Base-by-base conservation (phyloP, 2,888 invertebrate genomes). In the Pharmacophagus antenor region DNA sequence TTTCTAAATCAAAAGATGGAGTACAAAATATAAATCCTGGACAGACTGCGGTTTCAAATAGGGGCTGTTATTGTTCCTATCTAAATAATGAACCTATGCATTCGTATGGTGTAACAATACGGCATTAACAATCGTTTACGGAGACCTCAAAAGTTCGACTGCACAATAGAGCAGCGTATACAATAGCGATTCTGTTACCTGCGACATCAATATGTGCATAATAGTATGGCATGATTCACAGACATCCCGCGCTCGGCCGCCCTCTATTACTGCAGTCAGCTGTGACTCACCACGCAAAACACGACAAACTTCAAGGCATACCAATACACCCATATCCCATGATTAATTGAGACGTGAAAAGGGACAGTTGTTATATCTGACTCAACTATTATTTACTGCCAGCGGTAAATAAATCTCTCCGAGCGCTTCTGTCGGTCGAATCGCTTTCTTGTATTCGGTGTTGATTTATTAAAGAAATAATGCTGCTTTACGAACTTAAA, bases 161-260 rank as follows among this genome's bases (percentile, higher is more conserved):
- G 77, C 79, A 88, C 88, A 89, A 88, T 89, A 80, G 85, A 72
- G 81, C 80, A 82, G 79, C 80, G 84, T 82, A 87, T 79, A 88
- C 88, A 88, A 88, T 88, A 72, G 85, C 79, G 77, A 83, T 84
- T 88, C 79, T 74, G 84, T 86, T 88, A 87, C 85, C 85, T 85
- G 87, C 76, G 80, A 73, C 81, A 85, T 86, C 80, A 87, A 77
- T 86, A 88, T 84, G 88, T 88, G 85, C 87, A 86, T 87, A 87
- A 78, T 82, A 77, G 80, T 80, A 76, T 75, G 81, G 79, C 73
- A 70, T 71, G 82, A 81, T 74, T 79, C 82, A 74, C 68, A 68
- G 65, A 56, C 65, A 68, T 67, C 73, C 73, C 71, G 41, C 58
- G 53, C 50, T 73, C 74, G 71, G 78, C 77, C 77, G 71, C 79